Conservation (phyloP, 2,113 vertebrate genomes). For the Coryphaenoides rupestris region DNA sequence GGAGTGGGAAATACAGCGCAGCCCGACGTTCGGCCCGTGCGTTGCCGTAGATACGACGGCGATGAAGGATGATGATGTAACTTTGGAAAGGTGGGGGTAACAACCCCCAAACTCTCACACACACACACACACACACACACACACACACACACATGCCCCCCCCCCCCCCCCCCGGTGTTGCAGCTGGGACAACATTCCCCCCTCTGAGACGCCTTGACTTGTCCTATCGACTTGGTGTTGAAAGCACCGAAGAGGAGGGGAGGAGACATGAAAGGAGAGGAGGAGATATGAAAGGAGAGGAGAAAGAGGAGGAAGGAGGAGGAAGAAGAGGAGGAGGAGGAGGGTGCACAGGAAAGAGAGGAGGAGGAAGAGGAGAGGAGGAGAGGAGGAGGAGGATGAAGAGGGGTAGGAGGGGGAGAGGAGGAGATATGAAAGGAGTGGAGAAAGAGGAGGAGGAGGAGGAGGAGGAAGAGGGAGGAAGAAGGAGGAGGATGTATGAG, state of each 20-base stretch:
- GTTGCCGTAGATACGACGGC: too few species aligned
- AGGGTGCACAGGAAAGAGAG: neutral
- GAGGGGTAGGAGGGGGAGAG: too few species aligned
- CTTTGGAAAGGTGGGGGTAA: neutral
- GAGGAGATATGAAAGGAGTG: too few species aligned
- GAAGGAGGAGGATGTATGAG: neutral
- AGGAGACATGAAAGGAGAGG: neutral
- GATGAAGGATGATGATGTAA: too few species aligned
- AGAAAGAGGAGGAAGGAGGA: neutral
- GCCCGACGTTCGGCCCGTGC: too few species aligned
- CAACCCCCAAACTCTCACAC: too few species aligned
- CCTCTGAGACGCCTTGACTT: neutral
- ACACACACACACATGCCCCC: neutral
- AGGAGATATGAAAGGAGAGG: too few species aligned
- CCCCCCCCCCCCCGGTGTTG: conserved; percentile 7
- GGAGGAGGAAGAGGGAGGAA: neutral
- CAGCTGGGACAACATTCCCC: conserved; percentile 12
- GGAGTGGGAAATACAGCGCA: too few species aligned
- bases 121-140: neutral
- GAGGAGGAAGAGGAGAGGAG: neutral
- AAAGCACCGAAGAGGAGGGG: conserved; percentile 1
- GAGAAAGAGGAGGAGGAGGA: conserved; percentile 6
- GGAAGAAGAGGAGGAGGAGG: neutral
- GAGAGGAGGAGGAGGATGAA: conserved; percentile 6
- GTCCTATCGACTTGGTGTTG: conserved; percentile 1